Base-by-base conservation (phyloP, 2,888 invertebrate genomes). In the Drosophila ustulata region DNA sequence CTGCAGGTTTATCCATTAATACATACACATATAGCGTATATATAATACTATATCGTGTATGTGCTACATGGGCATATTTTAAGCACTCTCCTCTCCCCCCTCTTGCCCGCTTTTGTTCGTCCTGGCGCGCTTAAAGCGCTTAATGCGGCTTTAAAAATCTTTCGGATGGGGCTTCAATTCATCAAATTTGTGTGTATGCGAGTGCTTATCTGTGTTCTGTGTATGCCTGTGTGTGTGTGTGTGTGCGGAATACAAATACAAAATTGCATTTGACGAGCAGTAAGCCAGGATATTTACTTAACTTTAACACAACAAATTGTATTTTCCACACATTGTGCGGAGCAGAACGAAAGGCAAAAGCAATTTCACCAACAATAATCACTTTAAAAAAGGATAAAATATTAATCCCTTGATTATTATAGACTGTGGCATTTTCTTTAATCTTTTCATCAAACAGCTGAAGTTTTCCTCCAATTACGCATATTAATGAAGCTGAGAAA, bases 71-170 rank as follows among this genome's bases (percentile, higher is more conserved):
- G 80, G 65, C 80, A 87, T 87, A 77, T 82, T 87, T 82, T 84
- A 82, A 87, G 74, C 79, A 76, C 74, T 78, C 32, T 13, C 18
- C 30, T 6, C n/a, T 8, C 30, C 3, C 39, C 8, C 5, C 25
- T 30, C 8, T 18, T 3, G 4, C 52, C 11, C 26, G 18, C 7
- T 28, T 8, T 2, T 11, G 26, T 69, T 37, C n/a, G 55, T 45
- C 26, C 25, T 26, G 39, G 46, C 37, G 45, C 66, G 78, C 87
- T 82, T 82, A 75, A 82, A 82, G 85, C 78, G 86, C 88, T 88
- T 84, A 84, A 88, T 85, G 76, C 81, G 83, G 86, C 83, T 88
- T 84, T 84, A 82, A 88, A 80, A 87, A 84, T 66, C 59, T 61
- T 55, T 71, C 25, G 51, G 41, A 64, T 56, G 56, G 39, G 51